Evolutionary conservation across 1,140 invertebrate species (phyloP).

Genomic region (Drosophila kurseongensis): DNA sequence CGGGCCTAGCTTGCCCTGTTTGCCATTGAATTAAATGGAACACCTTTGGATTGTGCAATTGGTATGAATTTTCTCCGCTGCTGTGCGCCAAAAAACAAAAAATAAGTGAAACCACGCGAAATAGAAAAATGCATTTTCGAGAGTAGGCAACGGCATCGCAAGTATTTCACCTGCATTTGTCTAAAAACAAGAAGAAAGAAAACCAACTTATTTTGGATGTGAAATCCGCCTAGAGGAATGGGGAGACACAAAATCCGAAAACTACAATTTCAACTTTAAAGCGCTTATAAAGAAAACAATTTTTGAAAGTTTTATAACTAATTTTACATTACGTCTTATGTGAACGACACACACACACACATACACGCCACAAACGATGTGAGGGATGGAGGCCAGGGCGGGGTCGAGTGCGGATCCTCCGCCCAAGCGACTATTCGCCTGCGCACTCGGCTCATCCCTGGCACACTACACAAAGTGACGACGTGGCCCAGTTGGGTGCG

Average conservation of each 20-base stretch:
- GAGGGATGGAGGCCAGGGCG: constrained; percentile 28
- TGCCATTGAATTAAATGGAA: constrained; percentile 10
- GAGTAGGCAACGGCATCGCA: constrained; percentile 56
- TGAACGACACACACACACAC: constrained; percentile 26
- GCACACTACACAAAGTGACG: constrained; percentile 41
- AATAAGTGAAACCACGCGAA: constrained; percentile 34
- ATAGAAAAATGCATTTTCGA: constrained; percentile 73
- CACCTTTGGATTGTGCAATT: constrained; percentile 75
- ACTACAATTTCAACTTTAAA: constrained; percentile 83
- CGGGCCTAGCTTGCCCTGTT: constrained; percentile 51
- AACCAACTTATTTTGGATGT: constrained; percentile 55
- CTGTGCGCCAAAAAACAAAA: constrained; percentile 40
- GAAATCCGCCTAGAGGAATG: constrained; percentile 38
- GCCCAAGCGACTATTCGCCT: constrained; percentile 53
- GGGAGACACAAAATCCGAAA: constrained; percentile 53
- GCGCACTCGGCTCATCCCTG: constrained; percentile 56
- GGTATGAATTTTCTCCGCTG: constrained; percentile 80
- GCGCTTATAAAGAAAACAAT: constrained; percentile 81
- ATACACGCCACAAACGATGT: neutral
- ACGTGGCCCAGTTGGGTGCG: constrained; percentile 25
- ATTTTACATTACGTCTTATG: constrained; percentile 73
- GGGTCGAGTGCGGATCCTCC: constrained; percentile 45
- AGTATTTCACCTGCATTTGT: constrained; percentile 79
- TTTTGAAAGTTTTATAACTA: constrained; percentile 76
- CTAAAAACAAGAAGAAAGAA: constrained; percentile 25